phyloP scores from a whole-genome alignment of 2,113 vertebrate genomes.

The Rhinichthys klamathensis region DNA sequence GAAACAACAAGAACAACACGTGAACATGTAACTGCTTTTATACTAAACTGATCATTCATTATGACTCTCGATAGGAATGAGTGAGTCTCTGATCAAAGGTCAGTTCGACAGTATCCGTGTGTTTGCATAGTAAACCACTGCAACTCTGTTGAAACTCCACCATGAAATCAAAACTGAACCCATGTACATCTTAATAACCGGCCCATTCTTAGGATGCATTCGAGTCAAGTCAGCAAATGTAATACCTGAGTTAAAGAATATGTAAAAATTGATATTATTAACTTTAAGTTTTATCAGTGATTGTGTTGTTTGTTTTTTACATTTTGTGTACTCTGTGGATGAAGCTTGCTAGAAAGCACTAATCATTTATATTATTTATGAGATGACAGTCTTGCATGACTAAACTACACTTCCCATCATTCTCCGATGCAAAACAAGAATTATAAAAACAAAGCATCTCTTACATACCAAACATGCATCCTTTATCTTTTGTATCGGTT shows the following conservation, averaged over 20 bases:
- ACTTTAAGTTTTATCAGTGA: not conserved
- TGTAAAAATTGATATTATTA: not conserved
- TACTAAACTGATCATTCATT: not conserved
- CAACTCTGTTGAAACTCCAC: not conserved
- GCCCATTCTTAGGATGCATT: not conserved
- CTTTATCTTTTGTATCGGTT: not conserved
- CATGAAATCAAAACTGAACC: not conserved
- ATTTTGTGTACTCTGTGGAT: not conserved
- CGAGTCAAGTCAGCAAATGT: not conserved
- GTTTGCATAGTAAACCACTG: not conserved
- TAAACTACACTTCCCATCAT: not conserved
- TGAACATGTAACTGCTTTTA: not conserved
- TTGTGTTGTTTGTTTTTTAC: not conserved
- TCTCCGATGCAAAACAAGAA: not conserved
- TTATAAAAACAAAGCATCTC: not conserved
- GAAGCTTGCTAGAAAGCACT: not conserved
- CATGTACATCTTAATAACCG: not conserved
- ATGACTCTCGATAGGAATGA: not conserved
- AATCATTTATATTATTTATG: not conserved
- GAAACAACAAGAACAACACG: not conserved
- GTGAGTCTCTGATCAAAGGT: constrained; percentile 4
- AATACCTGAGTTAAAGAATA: not conserved
- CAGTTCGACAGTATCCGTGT: not conserved
- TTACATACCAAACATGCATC: not conserved
- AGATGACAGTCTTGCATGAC: not conserved